Evolutionary conservation across 2,113 vertebrate species (phyloP).

Genomic region (Rhinolophus sinicus): DNA sequence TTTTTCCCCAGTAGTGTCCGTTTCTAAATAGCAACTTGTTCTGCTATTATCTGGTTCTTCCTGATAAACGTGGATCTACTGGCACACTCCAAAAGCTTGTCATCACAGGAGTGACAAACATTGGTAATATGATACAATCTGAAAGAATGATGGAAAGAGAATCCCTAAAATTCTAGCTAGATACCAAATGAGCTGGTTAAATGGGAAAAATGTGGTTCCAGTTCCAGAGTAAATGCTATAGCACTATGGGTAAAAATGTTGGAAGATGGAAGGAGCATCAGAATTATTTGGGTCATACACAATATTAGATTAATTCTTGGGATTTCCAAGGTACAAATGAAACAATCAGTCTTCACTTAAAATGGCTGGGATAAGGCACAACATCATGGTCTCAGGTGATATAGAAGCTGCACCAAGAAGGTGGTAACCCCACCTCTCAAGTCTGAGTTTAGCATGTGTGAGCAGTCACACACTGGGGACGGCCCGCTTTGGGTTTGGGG

Average conservation of each 20-base stretch:
- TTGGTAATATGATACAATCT: neutral
- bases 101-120: slow-evolving; percentile 22
- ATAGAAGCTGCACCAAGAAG: neutral
- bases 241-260: neutral
- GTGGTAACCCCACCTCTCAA: neutral
- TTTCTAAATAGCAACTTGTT: slow-evolving; percentile 36
- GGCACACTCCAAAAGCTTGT: neutral
- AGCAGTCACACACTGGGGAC: neutral
- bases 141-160: slow-evolving; percentile 37
- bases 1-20: neutral
- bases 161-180: neutral
- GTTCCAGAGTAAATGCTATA: slow-evolving; percentile 10
- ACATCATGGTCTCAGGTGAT: neutral
- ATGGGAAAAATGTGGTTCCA: neutral
- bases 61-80: neutral
- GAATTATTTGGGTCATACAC: neutral
- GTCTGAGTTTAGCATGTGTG: neutral
- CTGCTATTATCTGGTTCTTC: slow-evolving; percentile 22
- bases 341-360: neutral
- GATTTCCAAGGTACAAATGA: neutral
- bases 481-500: neutral
- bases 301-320: neutral
- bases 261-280: neutral
- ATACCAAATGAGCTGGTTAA: neutral
- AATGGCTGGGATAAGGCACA: neutral